Percentiles rank a stretch among this genome's conserved stretches.
These are phyloP conservation scores for Ceratosolen fusciceps DNA, from an alignment of 1,140 invertebrate species.

Conservation along the genomic window DNA sequence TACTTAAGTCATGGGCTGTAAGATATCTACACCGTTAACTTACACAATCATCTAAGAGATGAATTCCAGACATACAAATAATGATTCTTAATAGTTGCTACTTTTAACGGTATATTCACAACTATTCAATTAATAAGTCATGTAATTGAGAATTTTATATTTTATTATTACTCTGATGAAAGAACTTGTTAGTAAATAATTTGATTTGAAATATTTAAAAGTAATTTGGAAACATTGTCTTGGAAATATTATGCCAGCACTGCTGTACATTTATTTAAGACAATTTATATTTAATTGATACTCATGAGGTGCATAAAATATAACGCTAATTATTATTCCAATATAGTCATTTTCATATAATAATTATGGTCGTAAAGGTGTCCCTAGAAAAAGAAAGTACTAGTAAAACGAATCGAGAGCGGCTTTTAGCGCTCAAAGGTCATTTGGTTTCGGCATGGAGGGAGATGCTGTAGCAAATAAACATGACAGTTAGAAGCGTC, in stretches of 20 bases:
- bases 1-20: constrained; percentile 13
- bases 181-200: background rate
- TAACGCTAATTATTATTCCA: background rate
- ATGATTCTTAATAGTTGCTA: constrained; percentile 9
- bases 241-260: no score
- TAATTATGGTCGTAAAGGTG: no score
- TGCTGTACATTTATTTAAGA: background rate
- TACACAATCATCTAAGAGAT: background rate
- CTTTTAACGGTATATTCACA: constrained; percentile 15
- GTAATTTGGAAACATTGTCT: background rate
- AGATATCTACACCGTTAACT: constrained; percentile 10
- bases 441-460: no score
- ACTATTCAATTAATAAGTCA: background rate
- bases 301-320: background rate
- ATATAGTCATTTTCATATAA: no score
- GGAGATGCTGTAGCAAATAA: background rate
- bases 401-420: no score
- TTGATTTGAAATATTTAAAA: background rate
- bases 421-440: no score
- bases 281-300: background rate
- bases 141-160: background rate
- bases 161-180: background rate
- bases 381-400: no score
- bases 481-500: background rate
- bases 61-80: constrained; percentile 20